These are phyloP conservation scores for Cephus sareptanus DNA, from an alignment of 2,888 invertebrate species.

Conservation along the genomic window DNA sequence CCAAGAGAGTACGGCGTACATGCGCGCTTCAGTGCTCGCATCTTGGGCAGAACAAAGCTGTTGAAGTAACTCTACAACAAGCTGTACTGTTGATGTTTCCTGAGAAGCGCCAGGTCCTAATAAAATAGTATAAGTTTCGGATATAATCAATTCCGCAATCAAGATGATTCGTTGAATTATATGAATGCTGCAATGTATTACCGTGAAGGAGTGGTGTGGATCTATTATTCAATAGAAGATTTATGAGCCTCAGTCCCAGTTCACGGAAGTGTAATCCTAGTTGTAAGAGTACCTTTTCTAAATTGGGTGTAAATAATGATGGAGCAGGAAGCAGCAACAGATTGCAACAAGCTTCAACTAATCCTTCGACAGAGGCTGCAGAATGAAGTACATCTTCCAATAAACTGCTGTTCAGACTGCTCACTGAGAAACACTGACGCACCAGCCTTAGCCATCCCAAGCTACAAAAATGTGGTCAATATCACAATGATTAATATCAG, in stretches of 20 bases:
- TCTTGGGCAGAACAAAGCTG: slow-evolving; percentile 78
- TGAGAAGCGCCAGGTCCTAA: slow-evolving; percentile 46
- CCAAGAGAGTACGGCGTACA: slow-evolving; percentile 80
- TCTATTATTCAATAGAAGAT: slow-evolving; percentile 72
- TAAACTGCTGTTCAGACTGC: slow-evolving; percentile 54
- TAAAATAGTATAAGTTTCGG: not conserved
- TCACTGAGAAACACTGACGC: slow-evolving; percentile 78
- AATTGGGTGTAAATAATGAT: slow-evolving; percentile 72
- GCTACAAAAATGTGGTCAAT: slow-evolving; percentile 63
- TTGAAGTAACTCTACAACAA: slow-evolving; percentile 84
- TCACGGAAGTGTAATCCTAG: slow-evolving; percentile 75
- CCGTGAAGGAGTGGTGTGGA: slow-evolving; percentile 57
- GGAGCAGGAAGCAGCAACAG: slow-evolving; percentile 77
- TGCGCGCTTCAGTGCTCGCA: slow-evolving; percentile 71
- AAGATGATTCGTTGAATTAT: not conserved
- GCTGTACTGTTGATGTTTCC: slow-evolving; percentile 66
- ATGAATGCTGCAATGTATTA: slow-evolving; percentile 18
- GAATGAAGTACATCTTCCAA: slow-evolving; percentile 69
- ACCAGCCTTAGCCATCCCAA: slow-evolving; percentile 87
- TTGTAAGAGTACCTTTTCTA: slow-evolving; percentile 78
- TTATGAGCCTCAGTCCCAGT: slow-evolving; percentile 71
- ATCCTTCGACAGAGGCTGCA: slow-evolving; percentile 75
- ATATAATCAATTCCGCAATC: not conserved
- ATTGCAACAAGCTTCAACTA: slow-evolving; percentile 78
- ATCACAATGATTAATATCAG: slow-evolving; percentile 9